A percentile compares a stretch with the other conserved stretches of the same genome.
phyloP scores from a whole-genome alignment of 1,140 invertebrate genomes.

The Drosophila kurseongensis region DNA sequence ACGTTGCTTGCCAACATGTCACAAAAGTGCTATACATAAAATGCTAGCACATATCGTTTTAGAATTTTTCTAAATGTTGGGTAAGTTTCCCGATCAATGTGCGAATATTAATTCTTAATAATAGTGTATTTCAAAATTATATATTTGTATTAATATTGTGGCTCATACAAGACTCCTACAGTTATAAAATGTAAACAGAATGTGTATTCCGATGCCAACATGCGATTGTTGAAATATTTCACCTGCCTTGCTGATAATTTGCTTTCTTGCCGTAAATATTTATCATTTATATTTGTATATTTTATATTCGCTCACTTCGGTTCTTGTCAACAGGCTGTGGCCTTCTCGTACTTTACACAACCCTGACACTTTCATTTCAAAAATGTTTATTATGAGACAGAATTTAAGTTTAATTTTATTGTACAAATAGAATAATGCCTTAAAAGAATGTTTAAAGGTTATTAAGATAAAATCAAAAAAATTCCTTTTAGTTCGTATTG shows the following conservation, averaged over 20 bases:
- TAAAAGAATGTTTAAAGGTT: neutral
- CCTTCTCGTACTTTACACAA: neutral
- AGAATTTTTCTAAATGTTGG: neutral
- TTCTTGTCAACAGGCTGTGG: constrained; percentile 5
- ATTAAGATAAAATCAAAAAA: too few relatives aligned
- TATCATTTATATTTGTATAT: constrained; percentile 36
- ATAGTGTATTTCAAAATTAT: neutral
- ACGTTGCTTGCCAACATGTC: constrained; percentile 10
- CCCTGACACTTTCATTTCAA: constrained; percentile 8
- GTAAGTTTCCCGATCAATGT: too few relatives aligned
- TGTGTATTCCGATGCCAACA: constrained; percentile 11
- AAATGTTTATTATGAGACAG: neutral
- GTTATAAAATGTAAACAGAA: constrained; percentile 43
- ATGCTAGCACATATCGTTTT: neutral
- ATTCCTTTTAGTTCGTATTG: too few relatives aligned
- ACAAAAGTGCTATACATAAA: constrained; percentile 8
- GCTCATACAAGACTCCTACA: neutral
- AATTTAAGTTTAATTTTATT: neutral
- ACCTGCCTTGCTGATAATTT: constrained; percentile 24
- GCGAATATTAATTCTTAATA: neutral
- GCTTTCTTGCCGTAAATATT: constrained; percentile 54
- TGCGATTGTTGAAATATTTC: constrained; percentile 60
- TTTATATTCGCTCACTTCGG: constrained; percentile 19
- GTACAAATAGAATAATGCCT: neutral
- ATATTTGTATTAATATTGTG: constrained; percentile 4